Base-by-base conservation (phyloP, 23 tunicate genomes). In the Ciona savignyi region DNA sequence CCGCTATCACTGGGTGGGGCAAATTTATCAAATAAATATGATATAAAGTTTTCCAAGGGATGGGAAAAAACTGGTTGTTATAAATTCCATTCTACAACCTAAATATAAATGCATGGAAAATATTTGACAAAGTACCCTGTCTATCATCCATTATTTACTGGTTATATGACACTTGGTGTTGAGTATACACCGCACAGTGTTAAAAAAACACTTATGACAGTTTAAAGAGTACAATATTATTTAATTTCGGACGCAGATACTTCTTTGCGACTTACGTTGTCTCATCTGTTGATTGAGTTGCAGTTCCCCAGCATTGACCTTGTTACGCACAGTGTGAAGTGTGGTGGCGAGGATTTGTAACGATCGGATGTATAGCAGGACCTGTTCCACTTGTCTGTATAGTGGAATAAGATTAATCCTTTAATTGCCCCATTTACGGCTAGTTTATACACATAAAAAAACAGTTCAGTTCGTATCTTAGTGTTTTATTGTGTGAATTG, bases 301-400 rank as follows among this genome's bases (percentile, higher is more conserved):
- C 11, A 88, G 71, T 28, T 77, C 72, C 19, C 80, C 84, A 0
- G 74, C 74, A 2, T 81, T 81, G 3, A 76, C 80, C 68, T 88
- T 82, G 67, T 93, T 86, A 0, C 93, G 56, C 15, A 83, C 49
- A 27, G 89, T 86, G 70, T 86, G 98, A 22, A 93, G 73, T 0
- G 82, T 71, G 26, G 98, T 81, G 62, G 98, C 93, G 19, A 93
- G 76, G 22, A 93, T 42, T 49, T 93, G 98, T 48, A 93, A 64
- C 34, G 93, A 78, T 29, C 92, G 83, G 61, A 81, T 62, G 49
- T 77, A 78, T 27, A 93, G 84, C 48, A 93, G 74, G 28, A 86
- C 70, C 51, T 78, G 93, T 72, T 93, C 98, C 1, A 76, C 87
- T 73, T 81, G 87, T 68, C 84, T 83, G 76, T 75, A 61, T 49